A percentile compares a stretch with the other conserved stretches of the same genome.
Evolutionary conservation across 2,113 vertebrate species (phyloP).

Genomic region (Fregetta grallaria): DNA sequence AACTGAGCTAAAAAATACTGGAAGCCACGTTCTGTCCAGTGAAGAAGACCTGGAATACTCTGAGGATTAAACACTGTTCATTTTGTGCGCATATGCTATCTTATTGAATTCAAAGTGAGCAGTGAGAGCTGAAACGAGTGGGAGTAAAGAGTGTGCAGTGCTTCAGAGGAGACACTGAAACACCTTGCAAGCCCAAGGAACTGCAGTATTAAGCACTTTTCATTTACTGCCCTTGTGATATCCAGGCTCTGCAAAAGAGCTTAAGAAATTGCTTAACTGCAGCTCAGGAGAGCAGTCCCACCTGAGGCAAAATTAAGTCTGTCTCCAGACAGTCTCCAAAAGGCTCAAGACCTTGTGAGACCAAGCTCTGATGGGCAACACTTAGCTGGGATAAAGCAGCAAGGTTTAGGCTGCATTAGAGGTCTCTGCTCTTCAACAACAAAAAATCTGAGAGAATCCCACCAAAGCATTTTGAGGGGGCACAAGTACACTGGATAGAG

Average conservation of each 20-base stretch:
- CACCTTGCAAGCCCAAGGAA: background rate
- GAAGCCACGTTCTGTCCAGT: background rate
- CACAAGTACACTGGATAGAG: background rate
- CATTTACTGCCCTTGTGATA: background rate
- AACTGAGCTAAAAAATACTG: conserved; percentile 2
- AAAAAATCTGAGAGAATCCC: background rate
- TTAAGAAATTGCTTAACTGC: background rate
- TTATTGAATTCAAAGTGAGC: background rate
- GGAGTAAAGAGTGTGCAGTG: background rate
- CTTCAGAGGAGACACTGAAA: background rate
- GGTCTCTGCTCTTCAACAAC: background rate
- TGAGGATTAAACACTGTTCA: background rate
- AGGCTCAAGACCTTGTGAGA: background rate
- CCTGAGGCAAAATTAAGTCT: background rate
- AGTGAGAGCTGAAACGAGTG: background rate
- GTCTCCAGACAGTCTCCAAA: background rate
- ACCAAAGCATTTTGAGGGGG: background rate
- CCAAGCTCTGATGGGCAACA: background rate
- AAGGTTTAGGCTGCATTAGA: background rate
- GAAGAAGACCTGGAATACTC: conserved; percentile 1
- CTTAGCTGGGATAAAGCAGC: background rate
- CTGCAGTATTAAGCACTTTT: background rate
- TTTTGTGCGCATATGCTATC: background rate
- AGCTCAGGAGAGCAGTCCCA: background rate
- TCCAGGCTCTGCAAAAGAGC: background rate